Percentiles rank a stretch among this genome's conserved stretches.
Evolutionary conservation across 64 coral and sea anemone species (phyloP).

Genomic region (Platygyra sinensis): DNA sequence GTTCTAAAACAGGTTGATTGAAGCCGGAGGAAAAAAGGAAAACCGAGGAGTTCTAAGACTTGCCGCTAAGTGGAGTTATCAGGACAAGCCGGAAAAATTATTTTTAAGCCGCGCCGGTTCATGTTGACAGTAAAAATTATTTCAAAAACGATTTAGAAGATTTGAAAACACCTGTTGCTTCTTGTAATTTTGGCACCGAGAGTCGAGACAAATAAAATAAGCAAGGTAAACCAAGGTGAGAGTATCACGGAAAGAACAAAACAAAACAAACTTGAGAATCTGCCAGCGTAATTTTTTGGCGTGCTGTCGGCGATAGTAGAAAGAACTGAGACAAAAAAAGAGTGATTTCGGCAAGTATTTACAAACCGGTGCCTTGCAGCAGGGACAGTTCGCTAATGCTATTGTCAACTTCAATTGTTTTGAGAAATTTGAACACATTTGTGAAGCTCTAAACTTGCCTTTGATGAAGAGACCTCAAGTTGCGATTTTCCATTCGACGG

Average conservation of each 20-base stretch:
- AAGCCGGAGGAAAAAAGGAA: no score
- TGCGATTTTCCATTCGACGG: conserved; percentile 13
- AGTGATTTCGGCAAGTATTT: neutral
- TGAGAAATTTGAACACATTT: conserved; percentile 7
- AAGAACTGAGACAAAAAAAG: neutral
- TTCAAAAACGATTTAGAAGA: neutral
- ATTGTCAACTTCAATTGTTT: conserved; percentile 14
- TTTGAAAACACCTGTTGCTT: conserved; percentile 43
- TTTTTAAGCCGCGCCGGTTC: neutral
- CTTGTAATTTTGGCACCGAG: conserved; percentile 17
- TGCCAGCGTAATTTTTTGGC: conserved; percentile 2
- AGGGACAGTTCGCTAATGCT: neutral
- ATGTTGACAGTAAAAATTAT: conserved; percentile 1
- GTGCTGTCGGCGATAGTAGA: neutral
- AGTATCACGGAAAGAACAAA: neutral
- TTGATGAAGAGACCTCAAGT: neutral
- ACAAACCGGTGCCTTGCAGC: neutral
- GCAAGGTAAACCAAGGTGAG: no score
- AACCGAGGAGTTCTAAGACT: no score
- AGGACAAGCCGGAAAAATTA: neutral
- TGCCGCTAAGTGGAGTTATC: no score
- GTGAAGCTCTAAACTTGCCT: conserved; percentile 21
- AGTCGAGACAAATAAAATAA: neutral
- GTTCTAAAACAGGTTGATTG: no score
- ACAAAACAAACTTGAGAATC: conserved; percentile 4